Evolutionary conservation across 1,140 invertebrate species (phyloP).

Genomic region (Drosophila chauvacae): DNA sequence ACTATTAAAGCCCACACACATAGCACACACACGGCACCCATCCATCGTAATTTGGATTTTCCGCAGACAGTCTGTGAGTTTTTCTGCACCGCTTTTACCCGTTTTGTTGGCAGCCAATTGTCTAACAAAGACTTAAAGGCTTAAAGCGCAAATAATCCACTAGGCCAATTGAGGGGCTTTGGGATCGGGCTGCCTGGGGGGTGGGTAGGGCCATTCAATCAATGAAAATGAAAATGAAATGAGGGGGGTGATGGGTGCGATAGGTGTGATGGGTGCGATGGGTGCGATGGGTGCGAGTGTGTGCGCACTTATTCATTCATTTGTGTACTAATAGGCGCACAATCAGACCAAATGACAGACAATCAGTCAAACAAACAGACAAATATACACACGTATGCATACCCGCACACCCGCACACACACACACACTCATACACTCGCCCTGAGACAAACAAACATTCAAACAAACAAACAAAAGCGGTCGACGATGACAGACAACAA

Average conservation of each 20-base stretch:
- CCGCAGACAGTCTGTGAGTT: neutral
- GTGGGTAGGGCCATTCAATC: constrained; percentile 61
- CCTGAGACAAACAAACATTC: constrained; percentile 44
- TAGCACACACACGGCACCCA: constrained; percentile 4
- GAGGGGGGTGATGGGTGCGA: neutral
- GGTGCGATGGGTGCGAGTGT: constrained; percentile 43
- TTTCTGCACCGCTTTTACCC: constrained; percentile 3
- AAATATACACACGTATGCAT: constrained; percentile 47
- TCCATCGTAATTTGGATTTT: constrained; percentile 10
- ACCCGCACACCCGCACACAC: constrained; percentile 8
- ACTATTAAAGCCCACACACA: constrained; percentile 61
- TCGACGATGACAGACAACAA: constrained; percentile 53
- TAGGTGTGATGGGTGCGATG: neutral
- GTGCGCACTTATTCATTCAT: constrained; percentile 77
- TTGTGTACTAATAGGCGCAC: constrained; percentile 80
- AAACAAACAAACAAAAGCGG: constrained; percentile 47
- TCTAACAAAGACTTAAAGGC: constrained; percentile 82
- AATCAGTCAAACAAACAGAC: constrained; percentile 78
- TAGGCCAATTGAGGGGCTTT: constrained; percentile 51
- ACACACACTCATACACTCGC: neutral
- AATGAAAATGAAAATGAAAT: constrained; percentile 75
- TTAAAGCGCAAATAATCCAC: constrained; percentile 77
- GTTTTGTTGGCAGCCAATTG: constrained; percentile 63
- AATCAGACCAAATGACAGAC: constrained; percentile 79
- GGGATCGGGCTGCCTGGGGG: neutral